Evolutionary conservation across 92 coral and sea anemone genomes (phyloP).

Genomic region (Palythoa grandis): DNA sequence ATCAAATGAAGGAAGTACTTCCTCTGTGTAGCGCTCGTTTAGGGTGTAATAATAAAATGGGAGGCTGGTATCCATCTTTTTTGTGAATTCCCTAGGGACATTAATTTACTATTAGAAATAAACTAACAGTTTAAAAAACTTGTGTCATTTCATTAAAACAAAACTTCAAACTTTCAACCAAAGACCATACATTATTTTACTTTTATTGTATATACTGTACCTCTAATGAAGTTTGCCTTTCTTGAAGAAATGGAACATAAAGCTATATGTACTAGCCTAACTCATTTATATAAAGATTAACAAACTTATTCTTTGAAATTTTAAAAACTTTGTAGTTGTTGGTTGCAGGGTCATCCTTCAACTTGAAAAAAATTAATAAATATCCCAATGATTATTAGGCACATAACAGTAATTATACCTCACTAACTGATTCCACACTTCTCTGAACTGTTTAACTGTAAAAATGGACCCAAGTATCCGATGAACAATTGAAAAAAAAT

Average conservation of each 20-base stretch:
- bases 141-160: background rate
- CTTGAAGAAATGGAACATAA: too few relatives aligned
- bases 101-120: background rate
- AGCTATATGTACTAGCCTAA: too few relatives aligned
- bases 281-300: too few relatives aligned
- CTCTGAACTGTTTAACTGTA: slow-evolving; percentile 25
- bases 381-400: too few relatives aligned
- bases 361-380: too few relatives aligned
- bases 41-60: slow-evolving; percentile 66
- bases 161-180: background rate
- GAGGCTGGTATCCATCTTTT: slow-evolving; percentile 56
- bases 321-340: too few relatives aligned
- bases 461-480: slow-evolving; percentile 1
- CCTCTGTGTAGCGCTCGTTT: slow-evolving; percentile 37
- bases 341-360: too few relatives aligned
- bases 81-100: slow-evolving; percentile 56
- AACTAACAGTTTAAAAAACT: background rate
- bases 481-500: slow-evolving; percentile 22
- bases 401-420: slow-evolving; percentile 1
- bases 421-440: slow-evolving; percentile 23
- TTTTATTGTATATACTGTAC: too few relatives aligned
- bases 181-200: too few relatives aligned
- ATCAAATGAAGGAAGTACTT: slow-evolving; percentile 1
- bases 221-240: too few relatives aligned
- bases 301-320: too few relatives aligned